phyloP scores from a whole-genome alignment of 2,797 vertebrate genomes.

The Cyprinodon diabolis region DNA sequence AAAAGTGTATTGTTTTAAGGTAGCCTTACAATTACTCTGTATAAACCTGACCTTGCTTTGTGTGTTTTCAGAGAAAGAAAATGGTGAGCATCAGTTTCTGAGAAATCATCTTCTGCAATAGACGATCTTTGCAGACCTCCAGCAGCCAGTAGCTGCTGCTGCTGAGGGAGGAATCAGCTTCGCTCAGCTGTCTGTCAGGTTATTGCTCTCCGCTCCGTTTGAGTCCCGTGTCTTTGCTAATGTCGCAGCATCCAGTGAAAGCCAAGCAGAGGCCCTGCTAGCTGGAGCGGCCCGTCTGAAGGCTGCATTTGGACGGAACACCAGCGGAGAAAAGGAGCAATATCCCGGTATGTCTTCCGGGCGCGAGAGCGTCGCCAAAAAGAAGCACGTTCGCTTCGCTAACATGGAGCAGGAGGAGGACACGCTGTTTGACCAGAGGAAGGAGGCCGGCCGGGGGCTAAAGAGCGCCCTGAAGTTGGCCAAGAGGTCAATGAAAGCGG shows the following conservation, averaged over 20 bases:
- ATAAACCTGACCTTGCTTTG: too few relatives aligned
- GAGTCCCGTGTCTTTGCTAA: neutral
- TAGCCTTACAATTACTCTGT: too few relatives aligned
- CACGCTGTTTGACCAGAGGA: constrained; percentile 78
- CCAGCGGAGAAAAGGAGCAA: neutral
- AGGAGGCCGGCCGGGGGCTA: constrained; percentile 53
- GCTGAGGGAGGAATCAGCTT: neutral
- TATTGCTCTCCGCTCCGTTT: too few relatives aligned
- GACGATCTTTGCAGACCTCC: constrained; percentile 37
- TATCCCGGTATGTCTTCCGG: constrained; percentile 55
- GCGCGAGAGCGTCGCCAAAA: constrained; percentile 57
- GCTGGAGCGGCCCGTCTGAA: neutral
- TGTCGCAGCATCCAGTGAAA: fast-evolving
- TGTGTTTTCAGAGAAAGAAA: too few relatives aligned
- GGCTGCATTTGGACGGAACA: neutral
- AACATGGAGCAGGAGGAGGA: constrained; percentile 78
- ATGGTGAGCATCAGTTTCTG: too few relatives aligned
- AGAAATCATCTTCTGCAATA: neutral
- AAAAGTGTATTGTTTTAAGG: too few relatives aligned
- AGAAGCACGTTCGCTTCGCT: constrained; percentile 86
- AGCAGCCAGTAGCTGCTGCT: neutral
- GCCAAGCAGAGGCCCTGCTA: neutral
- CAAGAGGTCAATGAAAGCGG: constrained; percentile 32
- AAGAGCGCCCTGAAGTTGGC: constrained; percentile 69
- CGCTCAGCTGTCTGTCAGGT: neutral